Evolutionary conservation across 2,113 vertebrate species (phyloP), one percentile per base, ranked within the genome.

Genomic region (Coryphaenoides rupestris): DNA sequence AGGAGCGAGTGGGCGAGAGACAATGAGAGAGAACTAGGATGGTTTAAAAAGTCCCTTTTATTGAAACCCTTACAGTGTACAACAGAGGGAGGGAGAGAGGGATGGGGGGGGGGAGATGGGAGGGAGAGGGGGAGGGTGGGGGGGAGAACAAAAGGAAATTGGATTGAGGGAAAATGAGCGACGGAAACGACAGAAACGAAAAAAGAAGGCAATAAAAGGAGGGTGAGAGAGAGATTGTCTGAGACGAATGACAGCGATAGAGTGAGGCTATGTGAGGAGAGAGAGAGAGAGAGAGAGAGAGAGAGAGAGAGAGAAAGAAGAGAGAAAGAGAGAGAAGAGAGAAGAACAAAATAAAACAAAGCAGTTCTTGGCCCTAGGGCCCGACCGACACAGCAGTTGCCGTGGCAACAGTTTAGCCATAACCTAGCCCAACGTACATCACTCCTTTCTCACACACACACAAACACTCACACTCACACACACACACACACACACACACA

Each of bases 371-470:
- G 93, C 94, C 92, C 87, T 75, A 22, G 58, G 91, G 89, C 93
- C 84, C 77, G 89, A 12, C 33, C 33, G 56, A 63, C 93, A 92
- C 85, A 91, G 89, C 87, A 83, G 94, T 97, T 94, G 89, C 94
- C 89, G 94, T 95, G 86, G 95, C 91, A 93, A 89, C 91, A 95
- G 83, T 89, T 90, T 90, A 92, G 81, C 87, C 68, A 84, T 78
- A 84, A 89, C 75, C 81, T 82, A 89, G 91, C 88, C 84, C 88
- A 88, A 88, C 76, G 66, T n/a, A 16, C n/a, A 0, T 9, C 3
- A 21, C n/a, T 45, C 10, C 45, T 24, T 13, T 17, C 15, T 12
- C 7, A 40, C 72, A 9, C 33, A 26, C 21, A 22, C 26, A 4
- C 49, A 23, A 26, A 58, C 57, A 55, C 58, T 33, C 22, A n/a